Evolutionary conservation across 1,140 invertebrate genomes (phyloP).

Genomic region (Acyrthosiphon pisum): DNA sequence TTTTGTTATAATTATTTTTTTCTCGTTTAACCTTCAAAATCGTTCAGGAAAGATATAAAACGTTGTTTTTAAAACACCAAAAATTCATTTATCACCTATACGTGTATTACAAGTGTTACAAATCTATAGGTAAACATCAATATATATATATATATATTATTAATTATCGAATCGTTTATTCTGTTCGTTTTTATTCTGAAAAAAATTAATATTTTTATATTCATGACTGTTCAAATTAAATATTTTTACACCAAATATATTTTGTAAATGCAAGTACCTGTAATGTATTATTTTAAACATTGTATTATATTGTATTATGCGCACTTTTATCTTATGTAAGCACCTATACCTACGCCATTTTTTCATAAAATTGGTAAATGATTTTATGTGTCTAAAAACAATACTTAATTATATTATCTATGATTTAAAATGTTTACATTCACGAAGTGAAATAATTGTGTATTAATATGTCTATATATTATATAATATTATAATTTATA

Average conservation of each 20-base stretch:
- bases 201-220: neutral
- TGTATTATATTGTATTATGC: neutral
- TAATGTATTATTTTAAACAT: too few species aligned
- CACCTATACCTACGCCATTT: neutral
- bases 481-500: too few species aligned
- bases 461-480: neutral
- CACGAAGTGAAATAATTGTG: neutral
- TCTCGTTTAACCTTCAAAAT: neutral
- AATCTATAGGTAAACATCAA: neutral
- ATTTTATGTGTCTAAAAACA: neutral
- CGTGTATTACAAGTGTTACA: neutral
- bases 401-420: neutral
- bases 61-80: neutral
- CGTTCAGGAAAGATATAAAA: neutral
- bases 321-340: neutral
- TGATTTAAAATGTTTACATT: neutral
- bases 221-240: neutral
- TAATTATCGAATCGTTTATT: neutral
- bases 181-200: neutral
- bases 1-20: neutral
- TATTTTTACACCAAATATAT: neutral
- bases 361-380: neutral
- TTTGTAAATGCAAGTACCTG: neutral
- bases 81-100: neutral
- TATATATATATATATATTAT: neutral